These are phyloP conservation scores for Lamellibrachia columna DNA, from an alignment of 2,888 invertebrate genomes.

Conservation along the genomic window DNA sequence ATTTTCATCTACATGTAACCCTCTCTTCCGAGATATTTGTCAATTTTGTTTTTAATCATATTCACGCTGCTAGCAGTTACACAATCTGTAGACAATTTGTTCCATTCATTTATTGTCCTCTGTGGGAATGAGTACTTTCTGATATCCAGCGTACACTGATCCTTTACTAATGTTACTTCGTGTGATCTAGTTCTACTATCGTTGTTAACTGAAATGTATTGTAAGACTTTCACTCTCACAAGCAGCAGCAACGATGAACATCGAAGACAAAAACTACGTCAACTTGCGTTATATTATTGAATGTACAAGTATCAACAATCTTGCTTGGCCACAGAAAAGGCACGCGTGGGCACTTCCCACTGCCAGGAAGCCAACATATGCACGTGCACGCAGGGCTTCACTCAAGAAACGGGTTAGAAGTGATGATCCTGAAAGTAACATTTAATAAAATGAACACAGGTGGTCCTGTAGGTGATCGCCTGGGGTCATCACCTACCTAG, in stretches of 20 bases:
- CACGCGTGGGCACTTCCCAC: background rate
- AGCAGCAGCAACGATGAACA: background rate
- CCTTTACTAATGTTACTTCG: no score
- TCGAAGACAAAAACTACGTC: background rate
- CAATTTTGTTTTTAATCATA: no score
- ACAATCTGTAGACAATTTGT: no score
- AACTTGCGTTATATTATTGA: conserved; percentile 2
- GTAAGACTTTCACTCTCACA: no score
- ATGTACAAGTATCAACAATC: background rate
- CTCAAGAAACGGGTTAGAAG: background rate
- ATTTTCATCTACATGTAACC: no score
- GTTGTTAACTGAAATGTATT: no score
- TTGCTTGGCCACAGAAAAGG: background rate
- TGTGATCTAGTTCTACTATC: no score
- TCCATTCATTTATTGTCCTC: no score
- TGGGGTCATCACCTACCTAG: background rate
- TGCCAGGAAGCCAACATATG: background rate
- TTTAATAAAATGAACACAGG: background rate
- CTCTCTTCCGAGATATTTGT: no score
- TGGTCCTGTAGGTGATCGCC: background rate
- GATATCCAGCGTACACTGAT: no score
- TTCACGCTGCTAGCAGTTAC: no score
- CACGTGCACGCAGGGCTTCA: background rate
- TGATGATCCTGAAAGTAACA: background rate
- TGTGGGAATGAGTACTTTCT: no score